These are phyloP conservation scores for Mesochorus sp. DNA, from an alignment of 2,888 invertebrate species.

Conservation along the genomic window DNA sequence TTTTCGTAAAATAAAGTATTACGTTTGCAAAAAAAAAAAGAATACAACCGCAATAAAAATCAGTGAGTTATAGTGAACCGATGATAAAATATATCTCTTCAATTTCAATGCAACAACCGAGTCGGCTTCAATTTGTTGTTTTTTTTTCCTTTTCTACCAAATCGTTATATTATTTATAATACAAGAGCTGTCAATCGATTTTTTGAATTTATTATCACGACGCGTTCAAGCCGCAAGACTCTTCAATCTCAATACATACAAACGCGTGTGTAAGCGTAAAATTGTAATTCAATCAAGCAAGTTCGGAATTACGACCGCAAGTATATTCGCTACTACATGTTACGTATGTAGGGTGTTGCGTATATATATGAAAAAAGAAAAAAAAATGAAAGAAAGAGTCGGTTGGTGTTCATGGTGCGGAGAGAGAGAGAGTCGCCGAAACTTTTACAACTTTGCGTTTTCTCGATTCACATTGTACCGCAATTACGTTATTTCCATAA, in stretches of 20 bases:
- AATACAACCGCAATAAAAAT: constrained; percentile 29
- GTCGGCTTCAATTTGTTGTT: not conserved
- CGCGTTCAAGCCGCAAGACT: constrained; percentile 30
- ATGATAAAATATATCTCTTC: not conserved
- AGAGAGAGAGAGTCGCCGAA: too few relatives aligned
- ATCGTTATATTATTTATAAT: constrained; percentile 20
- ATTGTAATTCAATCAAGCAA: constrained; percentile 1
- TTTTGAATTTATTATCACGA: not conserved
- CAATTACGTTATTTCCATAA: not conserved
- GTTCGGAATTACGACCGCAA: constrained; percentile 15
- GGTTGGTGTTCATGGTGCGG: too few relatives aligned
- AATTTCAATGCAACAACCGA: not conserved
- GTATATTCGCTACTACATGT: not conserved
- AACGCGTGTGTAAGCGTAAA: too few relatives aligned
- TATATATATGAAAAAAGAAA: not conserved
- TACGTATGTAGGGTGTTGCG: not conserved
- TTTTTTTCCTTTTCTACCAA: not conserved
- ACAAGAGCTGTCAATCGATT: not conserved
- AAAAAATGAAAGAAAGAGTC: too few relatives aligned
- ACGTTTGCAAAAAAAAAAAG: not conserved
- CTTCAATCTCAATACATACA: too few relatives aligned
- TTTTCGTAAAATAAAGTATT: too few relatives aligned
- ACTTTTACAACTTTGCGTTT: too few relatives aligned
- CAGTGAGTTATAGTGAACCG: not conserved
- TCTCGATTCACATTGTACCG: too few relatives aligned